Percentiles rank a stretch among this genome's conserved stretches.
Evolutionary conservation across 2,797 vertebrate genomes (phyloP).

Genomic region (Tapera naevia): DNA sequence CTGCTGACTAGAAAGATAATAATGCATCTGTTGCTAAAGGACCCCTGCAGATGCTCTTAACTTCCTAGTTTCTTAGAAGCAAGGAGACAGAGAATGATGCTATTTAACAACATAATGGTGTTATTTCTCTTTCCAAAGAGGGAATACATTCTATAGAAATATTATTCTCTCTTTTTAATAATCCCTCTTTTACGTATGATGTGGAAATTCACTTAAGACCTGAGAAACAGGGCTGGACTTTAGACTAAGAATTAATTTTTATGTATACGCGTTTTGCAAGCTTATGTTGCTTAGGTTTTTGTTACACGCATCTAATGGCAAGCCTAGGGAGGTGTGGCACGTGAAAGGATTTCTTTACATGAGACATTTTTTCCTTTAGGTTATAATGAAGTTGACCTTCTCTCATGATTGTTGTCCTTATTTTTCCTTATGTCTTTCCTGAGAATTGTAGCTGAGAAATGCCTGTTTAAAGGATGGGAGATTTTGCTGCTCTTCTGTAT

Average conservation of each 20-base stretch:
- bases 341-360: background rate
- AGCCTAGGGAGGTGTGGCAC: background rate
- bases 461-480: accelerated
- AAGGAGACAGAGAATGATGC: background rate
- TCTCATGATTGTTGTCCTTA: background rate
- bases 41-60: background rate
- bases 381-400: background rate
- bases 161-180: background rate
- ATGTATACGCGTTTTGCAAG: background rate
- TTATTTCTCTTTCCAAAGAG: background rate
- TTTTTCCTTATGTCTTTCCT: background rate
- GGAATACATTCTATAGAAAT: background rate
- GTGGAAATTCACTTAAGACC: background rate
- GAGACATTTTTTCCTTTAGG: background rate
- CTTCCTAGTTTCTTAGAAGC: background rate
- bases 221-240: background rate
- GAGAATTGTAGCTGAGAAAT: background rate
- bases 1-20: background rate
- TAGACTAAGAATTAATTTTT: background rate
- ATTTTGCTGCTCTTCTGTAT: background rate
- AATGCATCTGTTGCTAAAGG: background rate
- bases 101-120: background rate
- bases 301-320: background rate
- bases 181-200: background rate
- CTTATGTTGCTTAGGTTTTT: background rate